These are phyloP conservation scores for Proterorhinus semilunaris DNA, from an alignment of 2,113 vertebrate species.

Conservation along the genomic window DNA sequence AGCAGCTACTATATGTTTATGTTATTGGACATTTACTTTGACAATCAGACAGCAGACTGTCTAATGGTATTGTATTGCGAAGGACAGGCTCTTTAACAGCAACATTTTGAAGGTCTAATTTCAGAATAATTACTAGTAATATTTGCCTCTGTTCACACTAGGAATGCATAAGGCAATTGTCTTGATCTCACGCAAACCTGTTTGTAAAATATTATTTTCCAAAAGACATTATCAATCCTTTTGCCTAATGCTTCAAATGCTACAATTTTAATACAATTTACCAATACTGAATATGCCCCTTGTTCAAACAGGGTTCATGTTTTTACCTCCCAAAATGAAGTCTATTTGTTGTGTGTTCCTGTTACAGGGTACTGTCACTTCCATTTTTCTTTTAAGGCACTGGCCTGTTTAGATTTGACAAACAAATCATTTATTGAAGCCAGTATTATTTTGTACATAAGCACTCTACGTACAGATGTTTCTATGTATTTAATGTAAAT, in stretches of 20 bases:
- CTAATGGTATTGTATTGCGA: not conserved
- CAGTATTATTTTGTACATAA: conserved; percentile 50
- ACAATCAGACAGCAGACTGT: conserved; percentile 60
- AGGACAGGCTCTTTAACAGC: conserved; percentile 38
- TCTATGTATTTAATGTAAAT: conserved; percentile 54
- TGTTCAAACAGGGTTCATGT: not conserved
- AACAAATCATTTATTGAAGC: conserved; percentile 16
- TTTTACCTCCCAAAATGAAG: not conserved
- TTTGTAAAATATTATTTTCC: conserved; percentile 23
- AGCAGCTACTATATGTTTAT: conserved; percentile 22
- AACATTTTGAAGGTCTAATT: conserved; percentile 15
- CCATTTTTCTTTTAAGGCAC: conserved; percentile 5
- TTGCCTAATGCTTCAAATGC: not conserved
- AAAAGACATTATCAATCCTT: conserved; percentile 26
- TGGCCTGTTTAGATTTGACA: conserved; percentile 12
- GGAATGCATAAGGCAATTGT: conserved; percentile 36
- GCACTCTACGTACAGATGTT: conserved; percentile 56
- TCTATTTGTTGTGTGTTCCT: conserved; percentile 14
- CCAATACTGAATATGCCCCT: not conserved
- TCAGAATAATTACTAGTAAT: conserved; percentile 1
- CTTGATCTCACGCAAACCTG: conserved; percentile 5
- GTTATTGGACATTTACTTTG: conserved; percentile 23
- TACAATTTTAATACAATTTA: not conserved
- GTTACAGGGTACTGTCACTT: conserved; percentile 22
- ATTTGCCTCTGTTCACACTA: conserved; percentile 5